Evolutionary conservation across 2,888 invertebrate species (phyloP).

Genomic region (Hydropsyche betteni): DNA sequence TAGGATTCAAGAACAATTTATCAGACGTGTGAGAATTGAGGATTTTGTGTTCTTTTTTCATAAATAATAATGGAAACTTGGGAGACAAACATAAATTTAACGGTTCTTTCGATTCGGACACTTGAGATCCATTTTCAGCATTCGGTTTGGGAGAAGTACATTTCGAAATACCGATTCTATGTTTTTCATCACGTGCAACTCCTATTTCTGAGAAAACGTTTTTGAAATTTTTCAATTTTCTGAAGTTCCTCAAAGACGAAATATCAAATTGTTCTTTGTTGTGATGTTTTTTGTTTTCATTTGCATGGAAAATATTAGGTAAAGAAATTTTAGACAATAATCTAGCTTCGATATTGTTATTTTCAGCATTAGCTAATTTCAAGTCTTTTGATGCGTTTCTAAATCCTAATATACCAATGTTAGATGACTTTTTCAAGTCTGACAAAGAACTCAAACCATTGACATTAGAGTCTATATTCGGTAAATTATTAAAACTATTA

Average conservation of each 20-base stretch:
- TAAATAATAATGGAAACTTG: not conserved
- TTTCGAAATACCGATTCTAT: not conserved
- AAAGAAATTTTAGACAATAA: constrained; percentile 2
- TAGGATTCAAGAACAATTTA: constrained; percentile 22
- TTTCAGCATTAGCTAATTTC: not conserved
- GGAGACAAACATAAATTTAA: constrained; percentile 46
- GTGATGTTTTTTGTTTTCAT: not conserved
- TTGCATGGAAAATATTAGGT: not conserved
- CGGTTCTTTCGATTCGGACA: constrained; percentile 34
- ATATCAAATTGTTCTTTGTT: constrained; percentile 18
- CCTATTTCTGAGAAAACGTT: not conserved
- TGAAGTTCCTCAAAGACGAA: constrained; percentile 46
- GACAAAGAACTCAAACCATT: no score
- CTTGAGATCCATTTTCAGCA: not conserved
- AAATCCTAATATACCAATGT: not conserved
- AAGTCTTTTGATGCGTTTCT: not conserved
- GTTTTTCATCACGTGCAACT: not conserved
- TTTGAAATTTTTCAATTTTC: constrained; percentile 41
- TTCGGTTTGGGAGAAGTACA: not conserved
- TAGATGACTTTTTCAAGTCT: not conserved
- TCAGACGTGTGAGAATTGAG: not conserved
- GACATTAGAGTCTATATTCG: not conserved
- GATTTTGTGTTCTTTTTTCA: not conserved
- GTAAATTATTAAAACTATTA: constrained; percentile 44
- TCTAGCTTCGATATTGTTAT: not conserved